Conservation (phyloP, 1,140 invertebrate genomes). For the Drosophila sucinea region DNA sequence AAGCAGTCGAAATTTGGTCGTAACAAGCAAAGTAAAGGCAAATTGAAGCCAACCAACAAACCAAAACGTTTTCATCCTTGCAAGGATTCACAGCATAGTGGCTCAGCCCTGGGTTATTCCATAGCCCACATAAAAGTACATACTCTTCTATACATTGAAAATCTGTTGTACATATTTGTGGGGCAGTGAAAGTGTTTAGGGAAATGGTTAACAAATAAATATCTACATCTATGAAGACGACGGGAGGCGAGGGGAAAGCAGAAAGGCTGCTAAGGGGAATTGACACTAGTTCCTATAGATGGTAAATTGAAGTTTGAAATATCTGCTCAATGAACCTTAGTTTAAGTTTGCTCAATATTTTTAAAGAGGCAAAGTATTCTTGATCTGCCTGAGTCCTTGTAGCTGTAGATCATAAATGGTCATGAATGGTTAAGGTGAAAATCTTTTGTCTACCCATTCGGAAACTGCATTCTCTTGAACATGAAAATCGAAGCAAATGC, state of each 20-base stretch:
- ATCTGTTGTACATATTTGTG: constrained; percentile 4
- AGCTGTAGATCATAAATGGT: too few species aligned
- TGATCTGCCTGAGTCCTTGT: too few species aligned
- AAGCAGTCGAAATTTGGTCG: constrained; percentile 60
- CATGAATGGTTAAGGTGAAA: too few species aligned
- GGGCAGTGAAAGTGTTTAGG: constrained; percentile 54
- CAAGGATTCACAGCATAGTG: constrained; percentile 25
- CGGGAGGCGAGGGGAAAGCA: neutral
- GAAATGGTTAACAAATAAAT: constrained; percentile 16
- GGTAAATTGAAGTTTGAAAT: neutral
- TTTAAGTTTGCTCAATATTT: too few species aligned
- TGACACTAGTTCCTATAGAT: neutral
- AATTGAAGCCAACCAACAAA: constrained; percentile 37
- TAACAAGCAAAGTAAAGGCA: constrained; percentile 56
- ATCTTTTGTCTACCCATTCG: too few species aligned
- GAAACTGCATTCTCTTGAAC: too few species aligned
- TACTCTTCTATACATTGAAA: constrained; percentile 12
- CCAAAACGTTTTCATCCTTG: constrained; percentile 60
- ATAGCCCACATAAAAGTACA: neutral
- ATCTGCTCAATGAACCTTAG: too few species aligned
- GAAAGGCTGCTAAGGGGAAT: neutral
- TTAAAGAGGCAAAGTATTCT: too few species aligned
- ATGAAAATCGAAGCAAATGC: too few species aligned
- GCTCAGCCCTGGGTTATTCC: constrained; percentile 7
- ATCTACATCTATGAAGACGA: neutral